Evolutionary conservation across 2,797 vertebrate genomes (phyloP).

Genomic region (Brachyrhaphis roseni): DNA sequence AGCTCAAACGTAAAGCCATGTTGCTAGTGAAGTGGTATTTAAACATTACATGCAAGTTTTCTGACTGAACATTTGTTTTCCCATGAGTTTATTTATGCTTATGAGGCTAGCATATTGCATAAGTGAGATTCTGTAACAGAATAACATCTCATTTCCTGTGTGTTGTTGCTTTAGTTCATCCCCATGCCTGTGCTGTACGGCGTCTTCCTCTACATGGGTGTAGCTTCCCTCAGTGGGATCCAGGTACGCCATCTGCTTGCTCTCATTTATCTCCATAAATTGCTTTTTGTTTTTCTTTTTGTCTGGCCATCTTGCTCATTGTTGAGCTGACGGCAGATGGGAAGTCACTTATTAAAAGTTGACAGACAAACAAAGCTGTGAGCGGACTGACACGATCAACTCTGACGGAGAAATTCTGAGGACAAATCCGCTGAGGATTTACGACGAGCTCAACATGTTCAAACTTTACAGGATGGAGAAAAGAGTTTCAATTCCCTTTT

Average conservation of each 20-base stretch:
- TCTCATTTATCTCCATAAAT: slow-evolving; percentile 15
- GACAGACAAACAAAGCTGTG: slow-evolving; percentile 8
- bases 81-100: neutral
- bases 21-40: neutral
- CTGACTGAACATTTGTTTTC: neutral
- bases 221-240: slow-evolving; percentile 38
- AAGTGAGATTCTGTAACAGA: neutral
- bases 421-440: neutral
- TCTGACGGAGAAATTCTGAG: neutral
- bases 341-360: slow-evolving; percentile 14
- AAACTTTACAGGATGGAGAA: neutral
- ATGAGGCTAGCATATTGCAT: neutral
- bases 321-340: slow-evolving; percentile 10
- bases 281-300: neutral
- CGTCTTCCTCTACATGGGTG: slow-evolving; percentile 43
- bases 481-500: neutral
- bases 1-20: neutral
- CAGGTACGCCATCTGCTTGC: slow-evolving; percentile 34
- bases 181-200: slow-evolving; percentile 40
- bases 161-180: slow-evolving; percentile 21
- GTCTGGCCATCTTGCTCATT: slow-evolving; percentile 9
- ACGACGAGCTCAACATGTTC: neutral
- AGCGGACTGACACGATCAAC: neutral
- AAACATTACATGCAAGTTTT: neutral
- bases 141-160: neutral